These are phyloP conservation scores for Zaprionus kolodkinae DNA, from an alignment of 1,140 invertebrate genomes.

Conservation along the genomic window DNA sequence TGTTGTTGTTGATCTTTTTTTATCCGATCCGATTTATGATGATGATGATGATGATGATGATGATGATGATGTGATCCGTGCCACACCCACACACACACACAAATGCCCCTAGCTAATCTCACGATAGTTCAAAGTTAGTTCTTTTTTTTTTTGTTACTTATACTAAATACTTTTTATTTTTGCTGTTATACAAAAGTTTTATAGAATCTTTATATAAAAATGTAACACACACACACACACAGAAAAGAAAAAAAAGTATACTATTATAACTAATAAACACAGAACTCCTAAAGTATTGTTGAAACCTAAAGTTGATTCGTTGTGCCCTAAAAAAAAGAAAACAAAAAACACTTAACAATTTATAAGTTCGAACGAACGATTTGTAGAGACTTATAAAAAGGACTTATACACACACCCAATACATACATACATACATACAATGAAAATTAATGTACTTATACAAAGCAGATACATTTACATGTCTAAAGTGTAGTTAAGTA, in stretches of 20 bases:
- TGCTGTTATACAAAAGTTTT: constrained; percentile 50
- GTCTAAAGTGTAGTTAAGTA: constrained; percentile 33
- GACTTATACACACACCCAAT: constrained; percentile 1
- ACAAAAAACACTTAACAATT: not conserved
- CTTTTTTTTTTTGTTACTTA: constrained; percentile 31
- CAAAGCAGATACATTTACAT: constrained; percentile 32
- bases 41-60: not conserved
- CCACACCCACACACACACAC: not conserved
- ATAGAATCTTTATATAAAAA: constrained; percentile 48
- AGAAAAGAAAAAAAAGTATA: not conserved
- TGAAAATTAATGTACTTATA: not conserved
- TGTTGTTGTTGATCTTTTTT: constrained; percentile 10
- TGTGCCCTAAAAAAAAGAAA: constrained; percentile 14
- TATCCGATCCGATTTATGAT: not conserved
- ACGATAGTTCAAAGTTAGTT: constrained; percentile 29
- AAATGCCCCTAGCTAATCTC: constrained; percentile 44
- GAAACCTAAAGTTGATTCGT: constrained; percentile 44
- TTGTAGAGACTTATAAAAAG: constrained; percentile 5
- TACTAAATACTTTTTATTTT: constrained; percentile 21
- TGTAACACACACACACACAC: constrained; percentile 20
- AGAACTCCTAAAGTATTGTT: constrained; percentile 55
- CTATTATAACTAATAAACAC: not conserved
- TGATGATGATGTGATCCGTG: not conserved
- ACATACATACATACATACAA: too few species aligned
- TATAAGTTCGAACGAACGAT: not conserved